Conservation (phyloP, 2,888 invertebrate species). For the Blastobasis adustella region DNA sequence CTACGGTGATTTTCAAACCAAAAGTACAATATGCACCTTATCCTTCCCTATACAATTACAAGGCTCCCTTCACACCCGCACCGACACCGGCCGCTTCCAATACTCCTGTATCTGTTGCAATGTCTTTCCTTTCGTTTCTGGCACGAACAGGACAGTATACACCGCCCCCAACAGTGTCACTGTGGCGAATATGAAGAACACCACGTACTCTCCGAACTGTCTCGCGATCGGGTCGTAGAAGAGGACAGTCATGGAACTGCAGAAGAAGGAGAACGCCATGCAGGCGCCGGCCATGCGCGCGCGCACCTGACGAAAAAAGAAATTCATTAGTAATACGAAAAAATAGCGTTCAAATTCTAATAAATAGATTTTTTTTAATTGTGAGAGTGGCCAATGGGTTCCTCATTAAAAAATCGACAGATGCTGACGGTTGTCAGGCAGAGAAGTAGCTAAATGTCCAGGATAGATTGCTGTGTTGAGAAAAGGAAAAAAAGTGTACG, state of each 20-base stretch:
- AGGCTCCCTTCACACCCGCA: slow-evolving; percentile 26
- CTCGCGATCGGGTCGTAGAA: slow-evolving; percentile 48
- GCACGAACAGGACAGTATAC: slow-evolving; percentile 55
- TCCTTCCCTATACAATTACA: no score
- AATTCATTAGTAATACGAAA: no score
- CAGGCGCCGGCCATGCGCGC: slow-evolving; percentile 50
- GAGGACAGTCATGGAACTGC: slow-evolving; percentile 50
- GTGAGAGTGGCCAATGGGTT: no score
- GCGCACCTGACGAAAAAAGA: slow-evolving; percentile 30
- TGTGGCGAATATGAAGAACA: slow-evolving; percentile 52
- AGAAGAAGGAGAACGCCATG: slow-evolving; percentile 55
- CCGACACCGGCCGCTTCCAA: slow-evolving; percentile 37
- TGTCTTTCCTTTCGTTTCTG: slow-evolving; percentile 64
- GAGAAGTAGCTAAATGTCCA: no score
- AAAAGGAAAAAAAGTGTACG: no score
- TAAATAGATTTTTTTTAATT: no score
- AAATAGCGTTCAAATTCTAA: no score
- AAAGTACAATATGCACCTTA: no score
- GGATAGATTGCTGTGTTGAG: no score
- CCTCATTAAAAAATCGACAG: no score
- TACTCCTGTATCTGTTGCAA: slow-evolving; percentile 45
- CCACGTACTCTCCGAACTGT: slow-evolving; percentile 45
- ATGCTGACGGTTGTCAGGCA: no score
- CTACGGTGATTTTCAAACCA: no score
- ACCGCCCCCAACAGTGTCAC: slow-evolving; percentile 46